Evolutionary conservation across 2,113 vertebrate genomes (phyloP).

Genomic region (Electrona antarctica): DNA sequence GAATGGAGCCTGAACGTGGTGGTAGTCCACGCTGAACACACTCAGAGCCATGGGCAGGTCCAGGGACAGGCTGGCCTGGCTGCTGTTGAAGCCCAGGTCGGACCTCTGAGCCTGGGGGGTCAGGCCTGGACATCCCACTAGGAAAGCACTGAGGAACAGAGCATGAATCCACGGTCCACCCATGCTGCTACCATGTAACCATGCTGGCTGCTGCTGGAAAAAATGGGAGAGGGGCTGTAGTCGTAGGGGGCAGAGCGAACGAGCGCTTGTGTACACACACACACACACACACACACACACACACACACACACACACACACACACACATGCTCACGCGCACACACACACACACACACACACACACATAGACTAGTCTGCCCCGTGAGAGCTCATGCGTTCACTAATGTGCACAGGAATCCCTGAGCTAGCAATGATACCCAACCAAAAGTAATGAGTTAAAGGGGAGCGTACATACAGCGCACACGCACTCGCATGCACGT

Average conservation of each 20-base stretch:
- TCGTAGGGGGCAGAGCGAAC: slow-evolving; percentile 22
- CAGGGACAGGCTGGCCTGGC: slow-evolving; percentile 31
- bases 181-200: slow-evolving; percentile 58
- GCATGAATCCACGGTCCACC: slow-evolving; percentile 40
- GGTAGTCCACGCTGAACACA: slow-evolving; percentile 84
- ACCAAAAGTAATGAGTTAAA: slow-evolving; percentile 37
- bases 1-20: slow-evolving; percentile 84
- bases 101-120: slow-evolving; percentile 19
- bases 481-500: not conserved
- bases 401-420: slow-evolving; percentile 77
- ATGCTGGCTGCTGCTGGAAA: slow-evolving; percentile 25
- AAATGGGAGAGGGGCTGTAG: slow-evolving; percentile 24
- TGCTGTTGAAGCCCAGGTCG: slow-evolving; percentile 38
- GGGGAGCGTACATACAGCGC: not conserved
- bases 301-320: slow-evolving; percentile 20
- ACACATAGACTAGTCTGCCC: slow-evolving; percentile 8
- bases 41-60: slow-evolving; percentile 50
- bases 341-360: not conserved
- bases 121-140: slow-evolving; percentile 30
- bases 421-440: slow-evolving; percentile 66
- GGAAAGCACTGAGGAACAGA: slow-evolving; percentile 36
- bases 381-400: slow-evolving; percentile 40
- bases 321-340: slow-evolving; percentile 5
- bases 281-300: slow-evolving; percentile 23
- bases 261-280: slow-evolving; percentile 6